Evolutionary conservation across 2,888 invertebrate species (phyloP), one percentile per base, ranked within the genome.

Genomic region (Agelastica alni): DNA sequence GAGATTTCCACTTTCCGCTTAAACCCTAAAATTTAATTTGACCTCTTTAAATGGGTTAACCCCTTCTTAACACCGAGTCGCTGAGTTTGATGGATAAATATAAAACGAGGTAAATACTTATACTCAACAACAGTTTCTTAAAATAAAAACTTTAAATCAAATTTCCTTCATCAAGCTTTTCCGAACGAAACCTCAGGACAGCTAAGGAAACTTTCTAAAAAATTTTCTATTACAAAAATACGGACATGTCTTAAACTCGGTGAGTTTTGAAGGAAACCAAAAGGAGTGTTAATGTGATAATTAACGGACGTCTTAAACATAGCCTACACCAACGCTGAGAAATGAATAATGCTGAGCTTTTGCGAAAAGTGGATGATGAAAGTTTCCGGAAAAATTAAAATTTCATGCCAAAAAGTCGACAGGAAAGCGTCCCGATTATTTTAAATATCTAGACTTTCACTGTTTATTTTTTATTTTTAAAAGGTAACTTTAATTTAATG

Each of bases 341-440:
- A 20, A 58, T 58, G 55, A 60, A 53, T 58, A 53, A 58, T 58
- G 56, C 22, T 59, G 55, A 59, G 55, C 57, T 51, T 18, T 49
- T 18, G 46, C 52, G 57, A 58, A 56, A 61, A 59, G 57, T 56
- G 56, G 59, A 64, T 63, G 65, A 67, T 64, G 67, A 65, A 68
- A 70, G 63, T 68, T 68, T 60, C 48, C 49, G 57, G 62, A 69
- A 69, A 69, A 70, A 66, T 65, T 66, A 63, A 67, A 69, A 70
- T 69, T 67, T 68, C 67, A 63, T 61, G 64, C 45, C 51, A 61
- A 57, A 55, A 63, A 65, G 57, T 63, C 62, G 60, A 60, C 18
- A 10, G 7, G 20, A n/a, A n/a, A 18, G 12, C 18, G 18, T 17
- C 37, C 37, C 4, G 12, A 12, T 20, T 10, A 6, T 7, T 10